phyloP scores from a whole-genome alignment of 2,113 vertebrate species.

The Hyla sarda region DNA sequence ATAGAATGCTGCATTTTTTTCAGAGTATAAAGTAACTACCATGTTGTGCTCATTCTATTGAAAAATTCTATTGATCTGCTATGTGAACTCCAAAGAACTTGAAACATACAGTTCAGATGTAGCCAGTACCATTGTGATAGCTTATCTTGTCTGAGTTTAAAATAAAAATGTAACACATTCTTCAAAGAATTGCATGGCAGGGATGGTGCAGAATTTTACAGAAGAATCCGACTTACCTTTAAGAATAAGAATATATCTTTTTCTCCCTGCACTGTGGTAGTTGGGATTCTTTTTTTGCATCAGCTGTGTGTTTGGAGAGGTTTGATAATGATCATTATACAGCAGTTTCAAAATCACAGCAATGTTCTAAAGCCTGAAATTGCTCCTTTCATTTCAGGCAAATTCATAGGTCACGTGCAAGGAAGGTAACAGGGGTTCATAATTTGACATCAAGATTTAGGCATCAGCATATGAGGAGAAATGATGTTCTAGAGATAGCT shows the following conservation, averaged over 20 bases:
- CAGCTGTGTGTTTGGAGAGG: not conserved
- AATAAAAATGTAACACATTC: constrained; percentile 40
- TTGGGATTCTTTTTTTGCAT: not conserved
- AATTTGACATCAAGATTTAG: not conserved
- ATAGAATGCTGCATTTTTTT: constrained; percentile 46
- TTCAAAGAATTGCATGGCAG: constrained; percentile 36
- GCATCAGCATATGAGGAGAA: not conserved
- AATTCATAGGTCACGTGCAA: not conserved
- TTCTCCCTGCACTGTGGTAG: not conserved
- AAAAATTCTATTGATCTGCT: constrained; percentile 50
- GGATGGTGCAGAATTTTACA: constrained; percentile 12
- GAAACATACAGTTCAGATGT: constrained; percentile 45
- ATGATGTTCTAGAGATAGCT: not conserved
- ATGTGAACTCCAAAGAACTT: constrained; percentile 46
- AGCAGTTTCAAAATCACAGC: constrained; percentile 6
- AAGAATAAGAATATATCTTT: not conserved
- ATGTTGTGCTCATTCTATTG: constrained; percentile 48
- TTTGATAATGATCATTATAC: constrained; percentile 3
- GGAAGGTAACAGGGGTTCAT: not conserved
- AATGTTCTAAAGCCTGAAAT: constrained; percentile 6
- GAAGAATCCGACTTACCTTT: not conserved
- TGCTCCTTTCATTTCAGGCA: not conserved
- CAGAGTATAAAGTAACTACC: constrained; percentile 39
- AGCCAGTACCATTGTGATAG: constrained; percentile 41
- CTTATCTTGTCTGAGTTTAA: constrained; percentile 35